phyloP scores from a whole-genome alignment of 2,888 invertebrate genomes.

The Drosophila anceps region DNA sequence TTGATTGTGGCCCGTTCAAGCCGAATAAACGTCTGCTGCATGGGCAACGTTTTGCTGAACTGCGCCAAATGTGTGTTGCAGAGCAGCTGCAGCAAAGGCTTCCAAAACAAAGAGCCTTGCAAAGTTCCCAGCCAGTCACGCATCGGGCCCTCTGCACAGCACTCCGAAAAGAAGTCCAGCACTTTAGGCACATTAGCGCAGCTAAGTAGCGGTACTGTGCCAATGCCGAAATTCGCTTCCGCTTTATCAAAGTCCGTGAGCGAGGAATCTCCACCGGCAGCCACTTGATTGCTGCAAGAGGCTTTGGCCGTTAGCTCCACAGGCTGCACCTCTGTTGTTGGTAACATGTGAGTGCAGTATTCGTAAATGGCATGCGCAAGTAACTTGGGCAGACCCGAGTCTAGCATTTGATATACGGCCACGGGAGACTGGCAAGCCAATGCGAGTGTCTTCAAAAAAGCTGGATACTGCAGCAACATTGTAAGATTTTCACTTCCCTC shows the following conservation, averaged over 20 bases:
- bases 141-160: conserved; percentile 92
- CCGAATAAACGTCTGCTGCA: conserved; percentile 86
- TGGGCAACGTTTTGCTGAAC: conserved; percentile 79
- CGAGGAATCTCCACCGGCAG: conserved; percentile 45
- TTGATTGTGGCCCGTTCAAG: conserved; percentile 92
- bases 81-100: conserved; percentile 91
- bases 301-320: conserved; percentile 46
- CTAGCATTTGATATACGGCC: conserved; percentile 91
- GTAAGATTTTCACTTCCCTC: conserved; percentile 87
- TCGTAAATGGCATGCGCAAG: conserved; percentile 88
- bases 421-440: conserved; percentile 92
- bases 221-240: conserved; percentile 43
- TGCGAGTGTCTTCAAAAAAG: conserved; percentile 91
- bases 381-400: conserved; percentile 90
- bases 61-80: conserved; percentile 87
- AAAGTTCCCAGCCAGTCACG: conserved; percentile 94
- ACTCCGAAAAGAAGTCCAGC: conserved; percentile 92
- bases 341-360: conserved; percentile 82
- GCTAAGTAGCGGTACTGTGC: conserved; percentile 86
- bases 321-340: conserved; percentile 44
- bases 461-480: conserved; percentile 87
- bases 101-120: conserved; percentile 94
- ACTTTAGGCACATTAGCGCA: conserved; percentile 88
- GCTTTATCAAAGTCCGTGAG: conserved; percentile 69
- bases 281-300: conserved; percentile 39